Evolutionary conservation across 2,113 vertebrate genomes (phyloP).

Genomic region (Junco hyemalis): DNA sequence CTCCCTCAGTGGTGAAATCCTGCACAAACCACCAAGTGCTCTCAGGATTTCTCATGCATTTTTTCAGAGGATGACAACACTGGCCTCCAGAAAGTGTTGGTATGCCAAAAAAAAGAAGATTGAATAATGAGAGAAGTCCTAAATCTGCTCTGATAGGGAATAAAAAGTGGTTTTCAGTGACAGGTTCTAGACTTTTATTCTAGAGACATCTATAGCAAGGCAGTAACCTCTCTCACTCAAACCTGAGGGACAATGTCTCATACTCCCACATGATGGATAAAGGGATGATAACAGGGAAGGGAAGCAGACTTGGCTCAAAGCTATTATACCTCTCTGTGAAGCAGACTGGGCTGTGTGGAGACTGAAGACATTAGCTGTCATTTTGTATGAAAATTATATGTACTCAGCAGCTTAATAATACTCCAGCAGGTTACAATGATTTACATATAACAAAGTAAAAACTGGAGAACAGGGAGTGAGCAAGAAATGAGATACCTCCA

Average conservation of each 20-base stretch:
- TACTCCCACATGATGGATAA: background rate
- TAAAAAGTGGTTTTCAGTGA: background rate
- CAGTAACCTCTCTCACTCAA: background rate
- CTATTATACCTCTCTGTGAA: background rate
- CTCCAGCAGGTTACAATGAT: background rate
- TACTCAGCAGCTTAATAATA: background rate
- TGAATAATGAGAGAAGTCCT: background rate
- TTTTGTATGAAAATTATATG: constrained; percentile 38
- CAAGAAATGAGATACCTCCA: background rate
- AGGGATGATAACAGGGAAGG: background rate
- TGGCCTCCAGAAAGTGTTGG: background rate
- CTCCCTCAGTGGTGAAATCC: background rate
- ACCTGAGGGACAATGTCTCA: background rate
- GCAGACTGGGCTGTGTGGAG: background rate
- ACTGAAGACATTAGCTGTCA: background rate
- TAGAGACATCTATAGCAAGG: background rate
- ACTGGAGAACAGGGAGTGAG: background rate
- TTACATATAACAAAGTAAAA: background rate
- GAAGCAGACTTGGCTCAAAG: constrained; percentile 31
- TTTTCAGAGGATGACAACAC: background rate
- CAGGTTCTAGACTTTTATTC: background rate
- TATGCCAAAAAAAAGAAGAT: background rate
- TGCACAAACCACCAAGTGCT: background rate
- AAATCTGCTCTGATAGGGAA: background rate
- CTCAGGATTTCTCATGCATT: background rate